Evolutionary conservation across 2,888 invertebrate genomes (phyloP), one percentile per base, ranked within the genome.

Genomic region (Omphaloscelis lunosa): DNA sequence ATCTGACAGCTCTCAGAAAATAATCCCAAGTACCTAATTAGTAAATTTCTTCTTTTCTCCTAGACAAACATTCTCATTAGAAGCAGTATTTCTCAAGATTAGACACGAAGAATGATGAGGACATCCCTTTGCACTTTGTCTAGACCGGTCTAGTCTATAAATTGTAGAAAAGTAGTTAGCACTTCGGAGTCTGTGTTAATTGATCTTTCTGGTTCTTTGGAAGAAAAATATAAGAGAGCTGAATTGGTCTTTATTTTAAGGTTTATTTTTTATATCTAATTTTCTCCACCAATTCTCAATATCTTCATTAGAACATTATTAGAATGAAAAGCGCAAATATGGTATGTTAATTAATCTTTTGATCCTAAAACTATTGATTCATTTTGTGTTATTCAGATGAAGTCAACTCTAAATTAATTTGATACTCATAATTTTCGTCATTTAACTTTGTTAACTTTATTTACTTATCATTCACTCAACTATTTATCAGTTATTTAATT

Each of bases 91-190:
- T 73, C 73, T 79, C 29, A 29, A 62, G 69, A 79, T 73, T 51
- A 73, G 63, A 68, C 79, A 68, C 6, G 34, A 56, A 68, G 74
- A 79, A 63, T 73, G 29, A 79, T 74, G 51, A 45, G 27, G 58
- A 68, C 79, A 79, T 79, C n/a, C 63, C 7, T 74, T 80, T 41
- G 45, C 63, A 80, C 74, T 74, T 59, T 72, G 29, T 66, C 78
- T 72, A 12, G 27, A 53, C 71, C n/a, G 27, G 23, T 59, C 71
- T 63, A 20, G 78, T 69, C 65, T 59, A 71, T 71, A 78, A 59
- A 79, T 78, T 66, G 45, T 66, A 53, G 6, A 51, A 77, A 66
- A 66, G 53, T 59, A 79, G 45, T 56, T 51, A 34, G 59, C 15
- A 29, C 69, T 77, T 56, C 27, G 20, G 27, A 69, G 45, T 29